phyloP scores from a whole-genome alignment of 2,797 vertebrate species.

The Pipistrellus pygmaeus region DNA sequence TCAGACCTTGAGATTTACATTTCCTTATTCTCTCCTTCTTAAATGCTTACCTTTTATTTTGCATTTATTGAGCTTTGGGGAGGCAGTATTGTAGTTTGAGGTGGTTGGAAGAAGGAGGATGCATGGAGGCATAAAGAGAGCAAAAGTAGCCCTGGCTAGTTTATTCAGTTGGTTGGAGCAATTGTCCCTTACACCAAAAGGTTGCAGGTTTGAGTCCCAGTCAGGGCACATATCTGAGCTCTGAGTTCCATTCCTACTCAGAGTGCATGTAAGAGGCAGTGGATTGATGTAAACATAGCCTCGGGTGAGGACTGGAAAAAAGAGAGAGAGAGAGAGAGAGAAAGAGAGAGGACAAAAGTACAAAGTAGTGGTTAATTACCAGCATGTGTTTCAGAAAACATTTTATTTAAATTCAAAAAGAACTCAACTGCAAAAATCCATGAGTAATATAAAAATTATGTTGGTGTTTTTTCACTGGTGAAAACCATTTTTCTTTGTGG shows the following conservation, averaged over 20 bases:
- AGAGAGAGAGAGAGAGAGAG: neutral
- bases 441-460: constrained; percentile 69
- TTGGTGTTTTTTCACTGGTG: constrained; percentile 40
- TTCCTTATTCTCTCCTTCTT: constrained; percentile 55
- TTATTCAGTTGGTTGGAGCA: neutral
- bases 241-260: neutral
- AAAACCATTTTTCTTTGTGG: constrained; percentile 50
- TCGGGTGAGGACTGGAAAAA: neutral
- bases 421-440: constrained; percentile 64
- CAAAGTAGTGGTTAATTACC: constrained; percentile 64
- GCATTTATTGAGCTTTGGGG: constrained; percentile 15
- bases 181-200: neutral
- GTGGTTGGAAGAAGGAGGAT: neutral
- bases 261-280: neutral
- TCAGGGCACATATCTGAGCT: neutral
- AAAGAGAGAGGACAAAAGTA: neutral
- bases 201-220: neutral
- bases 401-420: constrained; percentile 61
- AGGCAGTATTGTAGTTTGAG: constrained; percentile 11
- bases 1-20: constrained; percentile 66
- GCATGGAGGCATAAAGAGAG: constrained; percentile 6
- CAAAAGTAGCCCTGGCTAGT: neutral
- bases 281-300: neutral
- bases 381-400: constrained; percentile 57
- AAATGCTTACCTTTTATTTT: constrained; percentile 62